Evolutionary conservation across 1,140 invertebrate genomes (phyloP).

Genomic region (Formica exsecta): DNA sequence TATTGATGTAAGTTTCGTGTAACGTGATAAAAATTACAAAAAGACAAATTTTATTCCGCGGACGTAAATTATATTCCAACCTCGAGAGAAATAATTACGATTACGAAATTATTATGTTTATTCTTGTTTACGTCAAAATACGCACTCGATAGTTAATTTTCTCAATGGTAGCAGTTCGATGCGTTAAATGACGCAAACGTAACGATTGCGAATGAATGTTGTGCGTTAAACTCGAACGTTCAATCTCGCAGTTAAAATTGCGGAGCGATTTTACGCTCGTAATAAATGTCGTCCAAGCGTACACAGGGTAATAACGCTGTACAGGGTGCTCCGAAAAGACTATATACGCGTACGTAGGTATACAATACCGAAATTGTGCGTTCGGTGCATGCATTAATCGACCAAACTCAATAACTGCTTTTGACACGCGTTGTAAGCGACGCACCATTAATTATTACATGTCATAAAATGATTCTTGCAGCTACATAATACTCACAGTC

Average conservation of each 20-base stretch:
- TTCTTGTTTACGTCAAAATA: background rate
- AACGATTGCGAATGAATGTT: conserved; percentile 9
- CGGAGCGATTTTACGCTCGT: conserved; percentile 47
- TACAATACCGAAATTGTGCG: conserved; percentile 25
- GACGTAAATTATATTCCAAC: background rate
- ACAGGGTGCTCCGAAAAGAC: conserved; percentile 24
- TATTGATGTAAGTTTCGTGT: background rate
- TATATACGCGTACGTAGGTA: background rate
- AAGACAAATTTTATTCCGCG: background rate
- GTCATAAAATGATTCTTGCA: background rate
- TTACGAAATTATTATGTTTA: background rate
- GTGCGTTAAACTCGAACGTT: conserved; percentile 43
- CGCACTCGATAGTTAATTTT: conserved; percentile 4
- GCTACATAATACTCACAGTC: background rate
- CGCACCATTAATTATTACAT: conserved; percentile 23
- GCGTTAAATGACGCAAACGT: conserved; percentile 14
- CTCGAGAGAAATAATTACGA: background rate
- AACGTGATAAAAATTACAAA: background rate
- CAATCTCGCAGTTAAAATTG: conserved; percentile 46
- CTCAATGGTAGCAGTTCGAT: conserved; percentile 17
- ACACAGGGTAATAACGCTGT: conserved; percentile 16
- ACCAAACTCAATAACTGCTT: conserved; percentile 16
- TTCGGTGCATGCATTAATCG: conserved; percentile 31
- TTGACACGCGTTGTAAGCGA: conserved; percentile 6
- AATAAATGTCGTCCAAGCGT: conserved; percentile 51